Conservation (phyloP, 1,140 invertebrate genomes). For the Tenebrio molitor region DNA sequence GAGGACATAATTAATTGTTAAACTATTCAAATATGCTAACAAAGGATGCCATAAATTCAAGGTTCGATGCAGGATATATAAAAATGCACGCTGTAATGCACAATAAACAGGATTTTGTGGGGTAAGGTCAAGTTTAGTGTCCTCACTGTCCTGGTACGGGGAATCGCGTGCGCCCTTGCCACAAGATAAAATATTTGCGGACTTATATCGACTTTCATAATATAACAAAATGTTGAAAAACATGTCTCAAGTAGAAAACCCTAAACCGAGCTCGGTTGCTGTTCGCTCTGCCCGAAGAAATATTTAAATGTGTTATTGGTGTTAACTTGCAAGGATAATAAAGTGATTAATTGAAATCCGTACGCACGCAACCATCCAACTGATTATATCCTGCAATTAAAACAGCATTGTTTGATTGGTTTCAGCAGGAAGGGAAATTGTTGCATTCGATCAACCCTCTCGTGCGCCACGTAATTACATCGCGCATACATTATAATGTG, state of each 20-base stretch:
- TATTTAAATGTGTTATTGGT: neutral
- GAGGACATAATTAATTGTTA: too few species aligned
- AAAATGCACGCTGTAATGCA: neutral
- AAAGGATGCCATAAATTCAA: too few species aligned
- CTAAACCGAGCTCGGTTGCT: neutral
- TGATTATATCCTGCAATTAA: constrained; percentile 23
- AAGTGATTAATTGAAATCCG: constrained; percentile 28
- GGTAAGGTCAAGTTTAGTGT: constrained; percentile 55
- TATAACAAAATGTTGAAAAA: neutral
- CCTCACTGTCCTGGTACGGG: constrained; percentile 53
- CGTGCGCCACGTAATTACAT: constrained; percentile 22
- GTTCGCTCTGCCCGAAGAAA: neutral
- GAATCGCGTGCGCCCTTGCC: constrained; percentile 52
- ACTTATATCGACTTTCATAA: constrained; percentile 36
- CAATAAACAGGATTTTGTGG: constrained; percentile 24
- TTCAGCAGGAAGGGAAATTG: constrained; percentile 6
- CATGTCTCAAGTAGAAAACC: constrained; percentile 7
- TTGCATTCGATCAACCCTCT: constrained; percentile 16
- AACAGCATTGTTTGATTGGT: constrained; percentile 5
- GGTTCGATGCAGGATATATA: neutral
- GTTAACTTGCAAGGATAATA: neutral
- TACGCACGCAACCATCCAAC: neutral
- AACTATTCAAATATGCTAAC: too few species aligned
- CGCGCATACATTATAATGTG: constrained; percentile 19
- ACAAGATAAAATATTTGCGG: constrained; percentile 45